Conservation (phyloP, 2,888 invertebrate species). For the Chloroclysta siterata region DNA sequence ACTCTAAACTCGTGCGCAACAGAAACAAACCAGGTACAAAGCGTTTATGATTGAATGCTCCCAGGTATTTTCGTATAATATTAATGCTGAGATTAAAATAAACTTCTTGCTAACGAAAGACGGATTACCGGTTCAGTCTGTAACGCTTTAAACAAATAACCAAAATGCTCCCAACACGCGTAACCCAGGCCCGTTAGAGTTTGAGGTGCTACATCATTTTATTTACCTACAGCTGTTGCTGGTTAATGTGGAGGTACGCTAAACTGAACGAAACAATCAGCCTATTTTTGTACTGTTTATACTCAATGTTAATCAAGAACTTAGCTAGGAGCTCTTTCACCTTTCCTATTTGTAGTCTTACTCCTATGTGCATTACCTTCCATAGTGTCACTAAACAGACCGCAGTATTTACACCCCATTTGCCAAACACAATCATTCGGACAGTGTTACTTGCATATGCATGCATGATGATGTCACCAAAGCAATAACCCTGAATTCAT, state of each 20-base stretch:
- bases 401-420: conserved; percentile 62
- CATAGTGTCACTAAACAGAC: conserved; percentile 54
- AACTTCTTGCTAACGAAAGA: conserved; percentile 68
- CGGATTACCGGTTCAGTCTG: conserved; percentile 66
- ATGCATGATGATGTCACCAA: conserved; percentile 62
- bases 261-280: conserved; percentile 72
- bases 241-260: conserved; percentile 72
- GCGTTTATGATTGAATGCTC: conserved; percentile 80
- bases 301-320: conserved; percentile 45
- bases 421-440: conserved; percentile 63
- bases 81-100: conserved; percentile 80
- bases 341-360: conserved; percentile 8
- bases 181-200: conserved; percentile 71
- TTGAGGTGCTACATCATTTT: conserved; percentile 80
- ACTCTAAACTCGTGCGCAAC: conserved; percentile 65
- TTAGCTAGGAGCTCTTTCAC: conserved; percentile 1
- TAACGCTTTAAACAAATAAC: conserved; percentile 76
- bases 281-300: conserved; percentile 71
- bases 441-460: conserved; percentile 62
- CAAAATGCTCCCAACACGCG: conserved; percentile 73
- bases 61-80: conserved; percentile 78
- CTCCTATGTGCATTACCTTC: not conserved
- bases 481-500: conserved; percentile 65
- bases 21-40: conserved; percentile 83
- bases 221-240: conserved; percentile 71